Evolutionary conservation across 2,113 vertebrate species (phyloP).

Genomic region (Menidia beryllina): DNA sequence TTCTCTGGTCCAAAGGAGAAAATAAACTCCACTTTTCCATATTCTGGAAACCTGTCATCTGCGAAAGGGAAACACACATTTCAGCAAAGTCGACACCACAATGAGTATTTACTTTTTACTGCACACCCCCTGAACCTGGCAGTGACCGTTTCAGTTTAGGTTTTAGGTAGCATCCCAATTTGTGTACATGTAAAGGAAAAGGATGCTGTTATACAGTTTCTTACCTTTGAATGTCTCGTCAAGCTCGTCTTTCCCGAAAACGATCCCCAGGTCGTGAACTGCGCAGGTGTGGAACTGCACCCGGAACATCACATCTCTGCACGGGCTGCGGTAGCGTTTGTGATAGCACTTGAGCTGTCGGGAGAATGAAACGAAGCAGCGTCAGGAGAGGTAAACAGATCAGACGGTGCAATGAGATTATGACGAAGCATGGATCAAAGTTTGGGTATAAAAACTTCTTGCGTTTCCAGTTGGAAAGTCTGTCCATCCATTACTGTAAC

Average conservation of each 20-base stretch:
- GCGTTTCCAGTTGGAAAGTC: too few relatives aligned
- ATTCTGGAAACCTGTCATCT: slow-evolving; percentile 98
- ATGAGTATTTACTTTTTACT: too few relatives aligned
- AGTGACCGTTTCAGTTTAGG: background rate
- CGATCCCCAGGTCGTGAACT: slow-evolving; percentile 91
- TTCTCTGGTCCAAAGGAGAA: slow-evolving; percentile 98
- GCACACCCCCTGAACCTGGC: too few relatives aligned
- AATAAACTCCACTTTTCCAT: slow-evolving; percentile 97
- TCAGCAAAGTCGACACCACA: background rate
- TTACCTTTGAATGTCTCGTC: slow-evolving; percentile 97
- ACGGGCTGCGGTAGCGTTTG: slow-evolving; percentile 92
- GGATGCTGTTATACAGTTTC: background rate
- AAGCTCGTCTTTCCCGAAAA: slow-evolving; percentile 96
- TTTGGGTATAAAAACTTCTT: too few relatives aligned
- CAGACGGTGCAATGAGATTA: too few relatives aligned
- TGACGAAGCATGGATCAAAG: too few relatives aligned
- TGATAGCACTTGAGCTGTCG: slow-evolving; percentile 96
- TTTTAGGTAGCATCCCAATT: background rate
- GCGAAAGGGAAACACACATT: slow-evolving; percentile 25
- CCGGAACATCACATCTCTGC: slow-evolving; percentile 93
- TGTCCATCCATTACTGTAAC: too few relatives aligned
- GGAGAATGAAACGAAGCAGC: background rate
- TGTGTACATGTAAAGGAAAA: background rate
- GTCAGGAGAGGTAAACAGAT: slow-evolving; percentile 30
- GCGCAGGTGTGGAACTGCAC: slow-evolving; percentile 98